These are phyloP conservation scores for Cepaea hortensis DNA, from an alignment of 2,888 invertebrate species.

Conservation along the genomic window DNA sequence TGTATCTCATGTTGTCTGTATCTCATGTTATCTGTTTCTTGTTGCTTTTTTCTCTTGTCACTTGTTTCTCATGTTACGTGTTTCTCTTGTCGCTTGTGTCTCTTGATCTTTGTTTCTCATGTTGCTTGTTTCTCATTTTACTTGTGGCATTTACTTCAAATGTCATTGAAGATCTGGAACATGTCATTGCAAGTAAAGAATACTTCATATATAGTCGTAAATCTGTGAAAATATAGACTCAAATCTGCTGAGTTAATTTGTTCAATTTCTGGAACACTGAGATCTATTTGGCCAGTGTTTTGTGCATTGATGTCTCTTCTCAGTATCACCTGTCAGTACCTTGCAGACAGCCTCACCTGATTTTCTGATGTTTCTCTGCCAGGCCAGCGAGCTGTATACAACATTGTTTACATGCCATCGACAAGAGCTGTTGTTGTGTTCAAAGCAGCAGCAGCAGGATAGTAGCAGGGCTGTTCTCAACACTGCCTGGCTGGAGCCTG, in stretches of 20 bases:
- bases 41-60: no score
- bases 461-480: constrained; percentile 75
- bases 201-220: no score
- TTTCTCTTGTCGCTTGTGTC: no score
- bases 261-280: no score
- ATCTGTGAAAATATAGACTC: no score
- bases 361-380: constrained; percentile 54
- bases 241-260: no score
- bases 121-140: background rate
- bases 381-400: constrained; percentile 80
- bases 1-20: background rate
- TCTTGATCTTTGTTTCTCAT: background rate
- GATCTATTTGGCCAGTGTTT: background rate
- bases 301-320: background rate
- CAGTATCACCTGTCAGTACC: background rate
- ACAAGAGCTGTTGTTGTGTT: constrained; percentile 37
- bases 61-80: no score
- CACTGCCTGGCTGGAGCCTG: constrained; percentile 78
- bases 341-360: no score
- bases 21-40: no score
- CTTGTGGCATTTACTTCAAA: background rate
- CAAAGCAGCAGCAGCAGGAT: background rate
- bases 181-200: no score
- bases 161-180: no score
- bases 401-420: constrained; percentile 74